Percentiles rank a stretch among this genome's conserved stretches.
Conservation (phyloP, 1,140 invertebrate genomes). For the Drosophila nasuta region DNA sequence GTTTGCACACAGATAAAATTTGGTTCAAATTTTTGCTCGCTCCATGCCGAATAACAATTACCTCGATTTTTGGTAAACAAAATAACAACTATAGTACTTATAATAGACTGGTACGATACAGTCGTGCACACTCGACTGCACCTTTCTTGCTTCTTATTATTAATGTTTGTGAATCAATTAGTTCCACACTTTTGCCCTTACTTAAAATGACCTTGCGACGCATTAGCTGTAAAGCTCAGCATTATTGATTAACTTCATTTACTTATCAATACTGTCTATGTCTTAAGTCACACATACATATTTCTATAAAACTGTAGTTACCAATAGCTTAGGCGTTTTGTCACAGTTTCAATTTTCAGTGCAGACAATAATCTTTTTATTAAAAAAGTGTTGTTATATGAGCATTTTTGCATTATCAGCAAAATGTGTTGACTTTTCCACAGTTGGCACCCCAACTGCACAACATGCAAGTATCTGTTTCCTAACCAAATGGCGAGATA, state of each 20-base stretch:
- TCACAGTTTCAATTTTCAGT: conserved; percentile 14
- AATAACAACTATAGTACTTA: no score
- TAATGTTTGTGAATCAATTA: no score
- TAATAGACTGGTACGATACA: no score
- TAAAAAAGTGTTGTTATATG: conserved; percentile 23
- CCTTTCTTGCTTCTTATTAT: no score
- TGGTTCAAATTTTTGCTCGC: no score
- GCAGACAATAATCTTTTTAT: conserved; percentile 23
- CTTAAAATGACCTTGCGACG: no score
- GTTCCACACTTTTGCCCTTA: no score
- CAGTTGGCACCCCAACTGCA: background rate
- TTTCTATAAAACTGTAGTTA: conserved; percentile 15
- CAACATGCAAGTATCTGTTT: background rate
- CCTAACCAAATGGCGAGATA: conserved; percentile 16
- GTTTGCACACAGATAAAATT: no score
- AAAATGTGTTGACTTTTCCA: conserved; percentile 24
- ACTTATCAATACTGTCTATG: background rate
- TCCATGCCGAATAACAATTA: no score
- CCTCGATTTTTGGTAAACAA: no score
- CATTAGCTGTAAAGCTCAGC: no score
- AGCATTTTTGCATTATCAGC: conserved; percentile 34
- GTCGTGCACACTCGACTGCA: no score
- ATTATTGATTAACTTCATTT: conserved; percentile 14
- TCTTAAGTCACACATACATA: background rate
- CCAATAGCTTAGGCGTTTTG: background rate